Percentiles rank a stretch among this genome's conserved stretches.
Evolutionary conservation across 2,797 vertebrate species (phyloP).

Genomic region (Telmatherina bonti): DNA sequence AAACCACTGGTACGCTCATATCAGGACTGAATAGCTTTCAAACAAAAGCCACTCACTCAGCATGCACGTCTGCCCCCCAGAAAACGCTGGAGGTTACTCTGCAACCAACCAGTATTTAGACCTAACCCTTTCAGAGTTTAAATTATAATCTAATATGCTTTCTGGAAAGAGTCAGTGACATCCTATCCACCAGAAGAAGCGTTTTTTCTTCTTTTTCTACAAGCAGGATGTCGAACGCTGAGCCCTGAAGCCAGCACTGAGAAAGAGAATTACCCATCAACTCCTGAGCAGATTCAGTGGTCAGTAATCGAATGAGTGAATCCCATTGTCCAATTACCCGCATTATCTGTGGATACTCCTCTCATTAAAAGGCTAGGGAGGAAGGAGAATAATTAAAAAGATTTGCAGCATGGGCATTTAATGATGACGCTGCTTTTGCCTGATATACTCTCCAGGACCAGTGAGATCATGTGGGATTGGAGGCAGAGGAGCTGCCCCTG

Average conservation of each 20-base stretch:
- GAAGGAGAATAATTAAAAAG: slow-evolving; percentile 83
- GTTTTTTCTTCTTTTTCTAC: slow-evolving; percentile 25
- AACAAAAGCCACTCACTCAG: slow-evolving; percentile 63
- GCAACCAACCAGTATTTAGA: slow-evolving; percentile 55
- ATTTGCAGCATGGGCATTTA: slow-evolving; percentile 81
- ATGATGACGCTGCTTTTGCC: slow-evolving; percentile 78
- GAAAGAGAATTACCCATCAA: slow-evolving; percentile 71
- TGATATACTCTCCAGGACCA: slow-evolving; percentile 78
- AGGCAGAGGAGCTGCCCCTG: slow-evolving; percentile 44
- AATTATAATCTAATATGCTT: slow-evolving; percentile 53
- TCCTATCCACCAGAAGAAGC: slow-evolving; percentile 33
- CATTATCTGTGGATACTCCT: slow-evolving; percentile 83
- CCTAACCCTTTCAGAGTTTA: slow-evolving; percentile 56
- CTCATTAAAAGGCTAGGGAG: slow-evolving; percentile 80
- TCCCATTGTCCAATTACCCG: slow-evolving; percentile 84
- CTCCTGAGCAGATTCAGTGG: slow-evolving; percentile 77
- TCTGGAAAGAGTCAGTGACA: slow-evolving; percentile 48
- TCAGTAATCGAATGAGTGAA: slow-evolving; percentile 85
- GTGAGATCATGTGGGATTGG: slow-evolving; percentile 75
- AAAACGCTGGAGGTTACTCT: slow-evolving; percentile 49
- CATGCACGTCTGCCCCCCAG: slow-evolving; percentile 33
- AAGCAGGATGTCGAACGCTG: slow-evolving; percentile 43
- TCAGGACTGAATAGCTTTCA: slow-evolving; percentile 64
- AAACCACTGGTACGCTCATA: slow-evolving; percentile 54
- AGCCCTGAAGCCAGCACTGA: slow-evolving; percentile 55